These are phyloP conservation scores for Antennarius maculatus DNA, from an alignment of 2,797 vertebrate genomes.

Conservation along the genomic window DNA sequence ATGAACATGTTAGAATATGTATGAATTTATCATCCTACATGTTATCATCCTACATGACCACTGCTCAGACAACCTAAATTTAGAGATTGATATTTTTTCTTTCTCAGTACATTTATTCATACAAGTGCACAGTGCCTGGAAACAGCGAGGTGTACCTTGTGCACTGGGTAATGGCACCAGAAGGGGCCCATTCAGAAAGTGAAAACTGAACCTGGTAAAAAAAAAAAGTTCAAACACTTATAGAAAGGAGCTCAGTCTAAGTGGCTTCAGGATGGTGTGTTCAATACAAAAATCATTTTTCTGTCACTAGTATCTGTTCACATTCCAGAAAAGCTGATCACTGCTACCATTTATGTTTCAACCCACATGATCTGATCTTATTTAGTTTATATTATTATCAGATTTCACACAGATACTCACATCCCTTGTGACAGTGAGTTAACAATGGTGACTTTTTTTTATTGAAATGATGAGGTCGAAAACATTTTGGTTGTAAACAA, in stretches of 20 bases:
- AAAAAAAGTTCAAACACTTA: conserved; percentile 64
- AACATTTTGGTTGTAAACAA: too few species aligned
- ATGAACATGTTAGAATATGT: background rate
- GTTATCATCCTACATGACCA: background rate
- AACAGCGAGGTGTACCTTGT: conserved; percentile 39
- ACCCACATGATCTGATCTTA: background rate
- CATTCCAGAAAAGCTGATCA: conserved; percentile 20
- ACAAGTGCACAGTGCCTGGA: conserved; percentile 19
- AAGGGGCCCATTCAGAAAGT: conserved; percentile 64
- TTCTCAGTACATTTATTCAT: conserved; percentile 3
- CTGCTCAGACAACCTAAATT: conserved; percentile 24
- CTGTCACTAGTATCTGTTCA: conserved; percentile 22
- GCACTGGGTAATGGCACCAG: conserved; percentile 59
- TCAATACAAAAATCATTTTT: conserved; percentile 39
- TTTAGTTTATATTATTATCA: too few species aligned
- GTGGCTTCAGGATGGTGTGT: conserved; percentile 47
- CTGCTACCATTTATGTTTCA: conserved; percentile 16
- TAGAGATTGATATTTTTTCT: conserved; percentile 9
- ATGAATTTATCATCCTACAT: background rate
- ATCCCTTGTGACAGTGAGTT: too few species aligned
- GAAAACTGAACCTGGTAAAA: conserved; percentile 65
- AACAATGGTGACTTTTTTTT: too few species aligned
- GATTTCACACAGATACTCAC: too few species aligned
- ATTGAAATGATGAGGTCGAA: too few species aligned
- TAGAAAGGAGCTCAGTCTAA: conserved; percentile 65